These are phyloP conservation scores for Oegoconia quadripuncta DNA, from an alignment of 2,888 invertebrate species.

Conservation along the genomic window DNA sequence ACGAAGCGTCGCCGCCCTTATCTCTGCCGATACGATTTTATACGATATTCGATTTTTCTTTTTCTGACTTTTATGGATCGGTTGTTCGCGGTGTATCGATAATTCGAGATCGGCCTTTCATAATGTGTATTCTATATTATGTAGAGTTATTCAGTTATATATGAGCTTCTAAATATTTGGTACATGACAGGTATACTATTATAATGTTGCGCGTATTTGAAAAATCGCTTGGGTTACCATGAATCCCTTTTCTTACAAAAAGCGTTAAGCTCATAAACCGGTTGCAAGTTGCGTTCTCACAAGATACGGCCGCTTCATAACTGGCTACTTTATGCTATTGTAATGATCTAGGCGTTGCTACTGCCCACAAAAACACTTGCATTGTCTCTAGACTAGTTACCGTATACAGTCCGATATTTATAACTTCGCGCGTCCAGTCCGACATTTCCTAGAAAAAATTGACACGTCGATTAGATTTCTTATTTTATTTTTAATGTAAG, in stretches of 20 bases:
- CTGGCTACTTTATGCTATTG: slow-evolving; percentile 74
- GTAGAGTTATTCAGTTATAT: slow-evolving; percentile 2
- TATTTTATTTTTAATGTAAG: not conserved
- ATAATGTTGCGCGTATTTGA: slow-evolving; percentile 25
- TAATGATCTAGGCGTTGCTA: slow-evolving; percentile 69
- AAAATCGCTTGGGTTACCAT: slow-evolving; percentile 44
- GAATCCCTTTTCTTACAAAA: slow-evolving; percentile 58
- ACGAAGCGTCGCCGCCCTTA: slow-evolving; percentile 65
- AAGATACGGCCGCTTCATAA: slow-evolving; percentile 61
- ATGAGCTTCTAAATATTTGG: slow-evolving; percentile 10
- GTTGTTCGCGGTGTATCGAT: slow-evolving; percentile 71
- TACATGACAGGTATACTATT: slow-evolving; percentile 1
- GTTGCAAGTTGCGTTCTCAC: slow-evolving; percentile 56
- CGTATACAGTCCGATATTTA: slow-evolving; percentile 52
- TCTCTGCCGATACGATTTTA: slow-evolving; percentile 72
- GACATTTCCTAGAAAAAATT: slow-evolving; percentile 16
- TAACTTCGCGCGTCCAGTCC: slow-evolving; percentile 52
- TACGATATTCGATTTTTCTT: slow-evolving; percentile 70
- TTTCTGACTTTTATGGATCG: slow-evolving; percentile 74
- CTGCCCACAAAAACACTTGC: slow-evolving; percentile 61
- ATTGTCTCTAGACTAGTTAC: slow-evolving; percentile 66
- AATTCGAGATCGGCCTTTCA: slow-evolving; percentile 64
- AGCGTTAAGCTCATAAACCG: slow-evolving; percentile 60
- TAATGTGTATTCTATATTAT: slow-evolving; percentile 50
- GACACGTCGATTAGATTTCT: slow-evolving; percentile 8